These are phyloP conservation scores for Microcebus tavaratra DNA, from an alignment of 2,113 vertebrate species.

Conservation along the genomic window DNA sequence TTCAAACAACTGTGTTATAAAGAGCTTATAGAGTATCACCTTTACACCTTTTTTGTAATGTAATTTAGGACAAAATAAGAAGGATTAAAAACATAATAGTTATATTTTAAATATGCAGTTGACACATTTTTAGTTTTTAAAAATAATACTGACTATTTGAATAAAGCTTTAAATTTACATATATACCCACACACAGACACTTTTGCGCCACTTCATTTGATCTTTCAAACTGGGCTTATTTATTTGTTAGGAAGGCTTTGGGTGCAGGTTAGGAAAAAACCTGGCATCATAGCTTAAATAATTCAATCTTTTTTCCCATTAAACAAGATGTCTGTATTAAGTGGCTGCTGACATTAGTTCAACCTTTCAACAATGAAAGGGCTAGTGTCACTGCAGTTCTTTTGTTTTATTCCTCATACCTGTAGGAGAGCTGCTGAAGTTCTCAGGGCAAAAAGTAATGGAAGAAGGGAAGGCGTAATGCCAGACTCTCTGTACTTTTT, in stretches of 20 bases:
- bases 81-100: not conserved
- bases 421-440: too few species aligned
- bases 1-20: not conserved
- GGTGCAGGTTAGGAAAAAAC: not conserved
- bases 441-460: not conserved
- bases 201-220: not conserved
- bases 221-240: not conserved
- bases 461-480: not conserved
- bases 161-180: not conserved
- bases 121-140: not conserved
- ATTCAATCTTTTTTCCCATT: not conserved
- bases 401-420: not conserved
- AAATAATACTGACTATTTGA: not conserved
- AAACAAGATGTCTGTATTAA: not conserved
- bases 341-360: not conserved
- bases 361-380: not conserved
- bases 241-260: not conserved
- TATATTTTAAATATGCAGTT: not conserved
- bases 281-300: not conserved
- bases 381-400: not conserved
- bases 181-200: not conserved
- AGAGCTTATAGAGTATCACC: not conserved
- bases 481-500: not conserved
- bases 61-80: conserved; percentile 30
- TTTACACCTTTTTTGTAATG: not conserved